Conservation (phyloP, 2,113 vertebrate genomes). For the Daboia siamensis region DNA sequence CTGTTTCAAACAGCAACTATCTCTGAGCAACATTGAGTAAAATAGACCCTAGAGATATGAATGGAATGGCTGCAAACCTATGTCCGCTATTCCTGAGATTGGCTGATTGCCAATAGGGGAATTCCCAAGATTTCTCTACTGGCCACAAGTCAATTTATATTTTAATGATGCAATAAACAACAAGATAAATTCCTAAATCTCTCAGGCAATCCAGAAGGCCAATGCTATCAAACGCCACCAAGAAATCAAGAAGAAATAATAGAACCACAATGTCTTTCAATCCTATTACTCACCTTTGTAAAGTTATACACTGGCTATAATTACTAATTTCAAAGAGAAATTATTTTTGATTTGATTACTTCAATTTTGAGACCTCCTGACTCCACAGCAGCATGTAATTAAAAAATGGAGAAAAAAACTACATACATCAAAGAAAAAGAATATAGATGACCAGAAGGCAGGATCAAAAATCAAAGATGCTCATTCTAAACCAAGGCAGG, state of each 20-base stretch:
- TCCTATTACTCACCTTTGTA: background rate
- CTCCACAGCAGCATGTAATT: background rate
- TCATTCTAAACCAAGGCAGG: background rate
- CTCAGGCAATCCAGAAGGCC: background rate
- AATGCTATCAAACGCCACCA: background rate
- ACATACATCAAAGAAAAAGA: background rate
- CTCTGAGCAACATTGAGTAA: background rate
- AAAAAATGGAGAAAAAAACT: background rate
- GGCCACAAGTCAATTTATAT: background rate
- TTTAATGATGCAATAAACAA: background rate
- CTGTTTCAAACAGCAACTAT: background rate
- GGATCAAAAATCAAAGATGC: background rate
- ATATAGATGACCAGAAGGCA: background rate
- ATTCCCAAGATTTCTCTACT: background rate
- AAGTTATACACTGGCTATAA: background rate
- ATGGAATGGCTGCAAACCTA: background rate
- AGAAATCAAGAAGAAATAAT: background rate
- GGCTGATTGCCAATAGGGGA: background rate
- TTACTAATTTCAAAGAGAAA: background rate
- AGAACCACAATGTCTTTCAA: background rate
- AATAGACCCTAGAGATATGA: background rate
- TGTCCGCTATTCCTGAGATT: background rate
- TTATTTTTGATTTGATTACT: background rate
- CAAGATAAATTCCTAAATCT: background rate
- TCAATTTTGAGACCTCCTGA: background rate